Evolutionary conservation across 2,113 vertebrate genomes (phyloP).

Genomic region (Holacanthus passer): DNA sequence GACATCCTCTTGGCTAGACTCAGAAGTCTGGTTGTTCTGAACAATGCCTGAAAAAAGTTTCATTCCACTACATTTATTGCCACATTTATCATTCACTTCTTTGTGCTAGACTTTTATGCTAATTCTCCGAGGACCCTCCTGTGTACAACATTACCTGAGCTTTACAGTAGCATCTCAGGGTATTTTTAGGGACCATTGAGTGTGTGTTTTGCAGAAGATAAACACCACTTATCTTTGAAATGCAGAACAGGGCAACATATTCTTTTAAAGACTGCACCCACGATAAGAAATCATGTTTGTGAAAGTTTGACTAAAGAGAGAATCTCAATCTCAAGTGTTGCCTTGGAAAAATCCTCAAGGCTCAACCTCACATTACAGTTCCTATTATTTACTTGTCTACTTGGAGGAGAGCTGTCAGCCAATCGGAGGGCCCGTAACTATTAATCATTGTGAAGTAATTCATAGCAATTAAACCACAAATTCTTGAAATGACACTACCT

Average conservation of each 20-base stretch:
- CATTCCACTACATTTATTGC: slow-evolving; percentile 63
- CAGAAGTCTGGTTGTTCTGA: slow-evolving; percentile 40
- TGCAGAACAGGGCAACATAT: slow-evolving; percentile 9
- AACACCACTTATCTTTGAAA: slow-evolving; percentile 41
- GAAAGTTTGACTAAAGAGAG: slow-evolving; percentile 9
- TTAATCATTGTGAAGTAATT: slow-evolving; percentile 34
- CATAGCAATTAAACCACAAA: slow-evolving; percentile 26
- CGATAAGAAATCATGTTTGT: slow-evolving; percentile 7
- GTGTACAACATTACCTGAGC: slow-evolving; percentile 44
- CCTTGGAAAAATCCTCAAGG: slow-evolving; percentile 22
- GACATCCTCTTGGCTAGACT: slow-evolving; percentile 62
- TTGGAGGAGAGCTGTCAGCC: slow-evolving; percentile 23
- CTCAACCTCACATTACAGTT: slow-evolving; percentile 5
- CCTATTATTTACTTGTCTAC: slow-evolving; percentile 44
- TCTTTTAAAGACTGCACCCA: not conserved
- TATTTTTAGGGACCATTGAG: slow-evolving; percentile 37
- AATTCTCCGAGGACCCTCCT: slow-evolving; percentile 38
- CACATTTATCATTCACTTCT: slow-evolving; percentile 58
- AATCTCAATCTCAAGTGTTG: slow-evolving; percentile 10
- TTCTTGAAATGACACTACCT: slow-evolving; percentile 15
- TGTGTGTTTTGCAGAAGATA: slow-evolving; percentile 18
- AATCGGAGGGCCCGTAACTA: slow-evolving; percentile 26
- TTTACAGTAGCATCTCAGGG: slow-evolving; percentile 40
- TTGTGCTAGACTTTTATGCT: slow-evolving; percentile 46
- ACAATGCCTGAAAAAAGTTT: slow-evolving; percentile 61